phyloP scores from a whole-genome alignment of 2,888 invertebrate genomes.

The Fragum fragum region DNA sequence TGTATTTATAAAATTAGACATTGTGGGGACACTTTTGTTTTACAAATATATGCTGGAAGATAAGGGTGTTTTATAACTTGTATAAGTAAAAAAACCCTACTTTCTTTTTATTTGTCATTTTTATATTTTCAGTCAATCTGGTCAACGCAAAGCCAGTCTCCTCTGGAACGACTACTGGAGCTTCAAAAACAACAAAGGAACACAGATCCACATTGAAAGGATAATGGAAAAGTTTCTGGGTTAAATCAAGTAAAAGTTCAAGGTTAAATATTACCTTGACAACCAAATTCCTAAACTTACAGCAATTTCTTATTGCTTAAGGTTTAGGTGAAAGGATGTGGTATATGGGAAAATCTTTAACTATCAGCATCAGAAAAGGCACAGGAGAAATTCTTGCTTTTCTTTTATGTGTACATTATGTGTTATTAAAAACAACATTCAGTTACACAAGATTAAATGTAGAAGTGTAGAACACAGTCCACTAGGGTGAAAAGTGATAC shows the following conservation, averaged over 20 bases:
- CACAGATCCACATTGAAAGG: conserved; percentile 85
- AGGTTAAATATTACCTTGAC: conserved; percentile 51
- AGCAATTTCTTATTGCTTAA: not conserved
- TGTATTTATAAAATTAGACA: too few species aligned
- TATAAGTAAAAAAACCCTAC: too few species aligned
- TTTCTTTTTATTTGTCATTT: not conserved
- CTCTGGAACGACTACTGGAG: conserved; percentile 93
- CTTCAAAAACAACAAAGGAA: conserved; percentile 90
- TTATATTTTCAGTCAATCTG: conserved; percentile 90
- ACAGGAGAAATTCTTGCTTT: not conserved
- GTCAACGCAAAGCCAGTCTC: conserved; percentile 91
- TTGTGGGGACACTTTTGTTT: too few species aligned
- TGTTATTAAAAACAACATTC: not conserved
- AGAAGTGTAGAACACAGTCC: not conserved
- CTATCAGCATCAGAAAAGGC: not conserved
- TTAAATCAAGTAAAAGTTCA: conserved; percentile 40
- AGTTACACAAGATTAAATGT: not conserved
- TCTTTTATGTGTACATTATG: not conserved
- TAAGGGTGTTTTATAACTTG: too few species aligned
- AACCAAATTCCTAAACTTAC: conserved; percentile 15
- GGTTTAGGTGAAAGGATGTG: not conserved
- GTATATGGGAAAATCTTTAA: not conserved
- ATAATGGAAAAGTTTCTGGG: conserved; percentile 29
- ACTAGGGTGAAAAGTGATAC: not conserved
- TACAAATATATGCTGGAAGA: too few species aligned